phyloP scores from a whole-genome alignment of 2,113 vertebrate species.

The Carassius carassius region DNA sequence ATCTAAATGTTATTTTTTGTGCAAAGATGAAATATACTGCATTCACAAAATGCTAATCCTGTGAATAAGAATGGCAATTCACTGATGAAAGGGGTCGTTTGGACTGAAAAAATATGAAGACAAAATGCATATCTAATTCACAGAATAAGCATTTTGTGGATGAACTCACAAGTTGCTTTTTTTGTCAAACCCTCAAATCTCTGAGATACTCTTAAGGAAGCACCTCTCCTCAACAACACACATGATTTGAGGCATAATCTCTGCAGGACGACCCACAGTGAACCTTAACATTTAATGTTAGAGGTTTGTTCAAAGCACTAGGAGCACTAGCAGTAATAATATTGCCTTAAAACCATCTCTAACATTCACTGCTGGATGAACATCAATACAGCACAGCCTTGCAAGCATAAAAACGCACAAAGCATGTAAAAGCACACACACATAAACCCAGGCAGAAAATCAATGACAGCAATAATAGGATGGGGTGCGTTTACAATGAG shows the following conservation, averaged over 20 bases:
- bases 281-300: neutral
- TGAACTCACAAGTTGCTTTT: neutral
- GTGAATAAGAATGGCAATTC: no score
- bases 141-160: no score
- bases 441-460: neutral
- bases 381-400: neutral
- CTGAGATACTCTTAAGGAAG: neutral
- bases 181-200: neutral
- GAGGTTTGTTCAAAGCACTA: neutral
- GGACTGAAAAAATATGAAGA: no score
- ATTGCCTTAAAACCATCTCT: neutral
- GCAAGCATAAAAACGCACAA: neutral
- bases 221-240: neutral
- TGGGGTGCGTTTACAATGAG: neutral
- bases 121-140: no score
- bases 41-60: no score
- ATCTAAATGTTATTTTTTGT: no score
- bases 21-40: no score
- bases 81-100: no score
- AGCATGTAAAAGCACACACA: neutral
- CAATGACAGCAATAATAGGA: constrained; percentile 27
- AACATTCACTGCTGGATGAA: neutral
- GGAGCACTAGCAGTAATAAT: neutral
- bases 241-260: neutral
- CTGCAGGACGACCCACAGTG: neutral